Conservation (phyloP, 2,888 invertebrate species). For the Periphyllus acericola region DNA sequence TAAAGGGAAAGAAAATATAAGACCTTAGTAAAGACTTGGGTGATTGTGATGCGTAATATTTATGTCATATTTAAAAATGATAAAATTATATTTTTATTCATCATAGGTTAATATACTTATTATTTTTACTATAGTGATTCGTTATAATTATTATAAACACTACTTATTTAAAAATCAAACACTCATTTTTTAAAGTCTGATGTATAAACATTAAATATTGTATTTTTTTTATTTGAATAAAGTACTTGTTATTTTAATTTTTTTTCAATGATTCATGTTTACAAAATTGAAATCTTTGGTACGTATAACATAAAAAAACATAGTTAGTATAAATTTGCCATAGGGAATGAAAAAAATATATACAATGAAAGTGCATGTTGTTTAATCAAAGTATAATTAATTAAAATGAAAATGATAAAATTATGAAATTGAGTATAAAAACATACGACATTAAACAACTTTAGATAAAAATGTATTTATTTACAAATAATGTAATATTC, state of each 20-base stretch:
- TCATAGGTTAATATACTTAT: neutral
- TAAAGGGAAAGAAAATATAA: slow-evolving; percentile 39
- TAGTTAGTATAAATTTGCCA: neutral
- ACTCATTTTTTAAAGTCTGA: neutral
- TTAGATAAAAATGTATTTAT: neutral
- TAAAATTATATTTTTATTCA: neutral
- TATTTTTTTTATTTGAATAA: slow-evolving; percentile 13
- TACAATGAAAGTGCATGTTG: neutral
- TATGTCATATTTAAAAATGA: neutral
- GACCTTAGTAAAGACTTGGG: neutral
- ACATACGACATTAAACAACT: neutral
- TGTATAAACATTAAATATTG: neutral
- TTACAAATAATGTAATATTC: neutral
- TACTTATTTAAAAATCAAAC: slow-evolving; percentile 6
- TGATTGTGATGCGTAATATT: neutral
- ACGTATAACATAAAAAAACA: too few relatives aligned
- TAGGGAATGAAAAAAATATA: neutral
- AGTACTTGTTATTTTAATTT: neutral
- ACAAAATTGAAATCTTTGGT: too few relatives aligned
- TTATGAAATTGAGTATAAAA: neutral
- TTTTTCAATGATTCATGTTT: neutral
- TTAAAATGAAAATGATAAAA: neutral
- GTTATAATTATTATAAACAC: neutral
- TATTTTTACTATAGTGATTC: neutral
- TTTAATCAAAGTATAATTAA: neutral